Conservation (phyloP, 2,797 vertebrate species). For the Alcedo quadribrachys region DNA sequence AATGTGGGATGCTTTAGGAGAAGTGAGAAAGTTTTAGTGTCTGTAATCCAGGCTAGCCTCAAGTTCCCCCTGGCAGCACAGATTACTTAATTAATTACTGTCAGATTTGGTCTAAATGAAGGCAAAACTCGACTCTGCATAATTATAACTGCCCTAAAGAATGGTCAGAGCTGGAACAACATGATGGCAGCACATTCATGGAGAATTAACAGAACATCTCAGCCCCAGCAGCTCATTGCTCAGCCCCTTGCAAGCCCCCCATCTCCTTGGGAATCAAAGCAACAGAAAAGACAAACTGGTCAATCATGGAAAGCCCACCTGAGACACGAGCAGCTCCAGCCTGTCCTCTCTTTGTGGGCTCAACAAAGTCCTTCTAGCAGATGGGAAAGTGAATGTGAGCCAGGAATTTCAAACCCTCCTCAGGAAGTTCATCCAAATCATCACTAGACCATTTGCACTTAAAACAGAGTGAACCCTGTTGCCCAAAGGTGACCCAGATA, state of each 20-base stretch:
- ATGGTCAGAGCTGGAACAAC: not conserved
- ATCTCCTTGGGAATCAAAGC: not conserved
- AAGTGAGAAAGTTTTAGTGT: not conserved
- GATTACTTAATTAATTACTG: conserved; percentile 24
- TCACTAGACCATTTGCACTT: conserved; percentile 65
- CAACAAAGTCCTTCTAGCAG: conserved; percentile 61
- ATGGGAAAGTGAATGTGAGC: conserved; percentile 38
- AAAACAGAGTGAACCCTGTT: conserved; percentile 41
- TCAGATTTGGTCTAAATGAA: not conserved
- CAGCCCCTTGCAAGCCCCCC: not conserved
- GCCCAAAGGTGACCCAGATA: conserved; percentile 67
- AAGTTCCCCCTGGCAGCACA: not conserved
- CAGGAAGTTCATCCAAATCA: conserved; percentile 67
- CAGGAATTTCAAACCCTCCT: conserved; percentile 68
- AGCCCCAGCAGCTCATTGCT: rapidly evolving
- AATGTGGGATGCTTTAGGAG: not conserved
- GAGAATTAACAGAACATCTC: not conserved
- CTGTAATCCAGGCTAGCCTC: not conserved
- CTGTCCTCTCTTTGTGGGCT: conserved; percentile 21
- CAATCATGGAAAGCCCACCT: not conserved
- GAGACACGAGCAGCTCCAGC: not conserved
- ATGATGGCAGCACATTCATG: not conserved
- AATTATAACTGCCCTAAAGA: conserved; percentile 6
- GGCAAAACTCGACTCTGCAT: not conserved
- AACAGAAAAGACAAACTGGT: not conserved